Conservation (phyloP, 2,797 vertebrate species). For the Pelochelys cantorii region DNA sequence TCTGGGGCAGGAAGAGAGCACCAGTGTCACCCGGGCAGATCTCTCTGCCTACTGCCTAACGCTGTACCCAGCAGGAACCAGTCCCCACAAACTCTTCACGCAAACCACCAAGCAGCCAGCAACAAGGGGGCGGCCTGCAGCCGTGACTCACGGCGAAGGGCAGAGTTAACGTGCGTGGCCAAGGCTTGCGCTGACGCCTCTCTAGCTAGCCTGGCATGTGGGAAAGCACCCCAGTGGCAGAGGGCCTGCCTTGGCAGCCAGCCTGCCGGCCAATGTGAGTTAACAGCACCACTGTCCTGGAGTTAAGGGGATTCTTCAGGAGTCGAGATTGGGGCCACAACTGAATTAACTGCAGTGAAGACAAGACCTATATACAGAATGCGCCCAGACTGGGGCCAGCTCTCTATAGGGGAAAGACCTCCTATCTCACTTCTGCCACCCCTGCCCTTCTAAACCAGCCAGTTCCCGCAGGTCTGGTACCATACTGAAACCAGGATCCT, state of each 20-base stretch:
- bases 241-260: background rate
- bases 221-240: background rate
- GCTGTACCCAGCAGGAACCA: background rate
- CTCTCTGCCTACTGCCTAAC: background rate
- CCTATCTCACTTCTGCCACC: background rate
- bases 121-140: background rate
- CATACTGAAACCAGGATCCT: too few relatives aligned
- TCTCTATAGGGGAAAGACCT: background rate
- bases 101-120: background rate
- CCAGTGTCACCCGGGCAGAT: background rate
- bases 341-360: background rate
- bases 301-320: background rate
- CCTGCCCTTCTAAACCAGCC: too few relatives aligned
- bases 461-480: too few relatives aligned
- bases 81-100: background rate
- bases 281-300: background rate
- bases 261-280: background rate
- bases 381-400: background rate
- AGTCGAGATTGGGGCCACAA: background rate
- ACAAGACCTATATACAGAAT: background rate
- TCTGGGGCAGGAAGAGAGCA: too few relatives aligned
- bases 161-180: background rate
- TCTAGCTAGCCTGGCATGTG: background rate
- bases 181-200: background rate
- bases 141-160: background rate